A percentile compares a stretch with the other conserved stretches of the same genome.
phyloP scores from a whole-genome alignment of 2,888 invertebrate species.

The Apamea crenata region DNA sequence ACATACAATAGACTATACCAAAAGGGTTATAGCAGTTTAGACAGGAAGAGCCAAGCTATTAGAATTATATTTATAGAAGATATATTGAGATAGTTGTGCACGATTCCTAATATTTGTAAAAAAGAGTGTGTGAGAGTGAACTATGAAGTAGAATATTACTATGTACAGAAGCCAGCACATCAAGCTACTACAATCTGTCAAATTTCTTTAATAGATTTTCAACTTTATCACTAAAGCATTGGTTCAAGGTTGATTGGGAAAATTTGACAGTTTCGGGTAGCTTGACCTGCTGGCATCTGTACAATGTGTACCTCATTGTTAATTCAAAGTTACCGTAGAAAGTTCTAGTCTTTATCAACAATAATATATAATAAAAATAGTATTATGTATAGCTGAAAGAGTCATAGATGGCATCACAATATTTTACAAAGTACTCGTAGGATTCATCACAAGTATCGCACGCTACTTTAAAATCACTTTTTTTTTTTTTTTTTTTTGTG shows the following conservation, averaged over 20 bases:
- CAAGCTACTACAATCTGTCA: too few relatives aligned
- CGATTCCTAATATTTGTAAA: conserved; percentile 45
- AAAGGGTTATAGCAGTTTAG: conserved; percentile 55
- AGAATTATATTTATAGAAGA: conserved; percentile 16
- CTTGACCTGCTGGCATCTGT: too few relatives aligned
- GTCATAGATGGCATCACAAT: conserved; percentile 27
- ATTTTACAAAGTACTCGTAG: background rate
- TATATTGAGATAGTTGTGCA: conserved; percentile 3
- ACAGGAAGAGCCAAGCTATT: conserved; percentile 21
- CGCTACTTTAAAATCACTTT: too few relatives aligned
- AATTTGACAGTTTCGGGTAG: too few relatives aligned
- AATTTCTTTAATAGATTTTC: too few relatives aligned
- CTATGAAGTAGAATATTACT: conserved; percentile 11
- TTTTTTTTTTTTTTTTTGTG: too few relatives aligned
- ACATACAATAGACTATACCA: conserved; percentile 63
- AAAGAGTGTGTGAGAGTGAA: background rate
- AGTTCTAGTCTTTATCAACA: conserved; percentile 60
- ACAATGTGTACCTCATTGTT: conserved; percentile 43
- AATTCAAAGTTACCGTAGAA: conserved; percentile 55
- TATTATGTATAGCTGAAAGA: conserved; percentile 21
- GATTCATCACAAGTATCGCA: background rate
- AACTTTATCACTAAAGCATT: too few relatives aligned
- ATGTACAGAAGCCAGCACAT: background rate
- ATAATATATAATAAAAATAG: conserved; percentile 30
- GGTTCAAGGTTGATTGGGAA: too few relatives aligned